A percentile compares a stretch with the other conserved stretches of the same genome.
phyloP scores from a whole-genome alignment of 2,113 vertebrate species.

The Carlito syrichta region DNA sequence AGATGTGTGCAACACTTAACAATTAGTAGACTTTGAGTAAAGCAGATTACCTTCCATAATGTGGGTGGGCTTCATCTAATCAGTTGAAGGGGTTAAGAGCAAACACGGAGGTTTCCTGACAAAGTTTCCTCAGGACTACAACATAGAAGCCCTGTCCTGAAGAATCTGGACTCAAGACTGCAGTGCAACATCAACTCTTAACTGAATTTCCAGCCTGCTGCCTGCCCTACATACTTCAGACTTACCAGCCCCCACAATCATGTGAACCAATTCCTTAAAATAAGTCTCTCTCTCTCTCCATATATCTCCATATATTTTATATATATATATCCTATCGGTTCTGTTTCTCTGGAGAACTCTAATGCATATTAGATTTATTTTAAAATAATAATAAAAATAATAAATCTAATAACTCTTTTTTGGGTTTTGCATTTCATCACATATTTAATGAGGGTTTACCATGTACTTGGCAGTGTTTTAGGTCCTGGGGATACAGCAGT shows the following conservation, averaged over 20 bases:
- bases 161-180: neutral
- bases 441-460: neutral
- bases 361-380: too few species aligned
- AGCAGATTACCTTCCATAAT: neutral
- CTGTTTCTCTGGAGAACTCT: neutral
- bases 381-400: neutral
- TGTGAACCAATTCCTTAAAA: neutral
- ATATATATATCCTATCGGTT: neutral
- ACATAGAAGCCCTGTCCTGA: neutral
- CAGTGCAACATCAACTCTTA: neutral
- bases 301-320: too few species aligned
- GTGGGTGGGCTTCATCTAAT: neutral
- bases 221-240: neutral
- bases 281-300: neutral
- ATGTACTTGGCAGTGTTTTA: neutral
- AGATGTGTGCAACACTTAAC: neutral
- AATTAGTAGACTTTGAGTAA: neutral
- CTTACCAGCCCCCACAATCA: neutral
- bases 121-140: neutral
- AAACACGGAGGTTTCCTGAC: neutral
- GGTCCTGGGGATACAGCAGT: neutral
- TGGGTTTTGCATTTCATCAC: neutral
- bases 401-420: neutral
- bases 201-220: neutral
- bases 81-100: neutral